These are phyloP conservation scores for Anarrhichthys ocellatus DNA, from an alignment of 2,113 vertebrate genomes.

Conservation along the genomic window DNA sequence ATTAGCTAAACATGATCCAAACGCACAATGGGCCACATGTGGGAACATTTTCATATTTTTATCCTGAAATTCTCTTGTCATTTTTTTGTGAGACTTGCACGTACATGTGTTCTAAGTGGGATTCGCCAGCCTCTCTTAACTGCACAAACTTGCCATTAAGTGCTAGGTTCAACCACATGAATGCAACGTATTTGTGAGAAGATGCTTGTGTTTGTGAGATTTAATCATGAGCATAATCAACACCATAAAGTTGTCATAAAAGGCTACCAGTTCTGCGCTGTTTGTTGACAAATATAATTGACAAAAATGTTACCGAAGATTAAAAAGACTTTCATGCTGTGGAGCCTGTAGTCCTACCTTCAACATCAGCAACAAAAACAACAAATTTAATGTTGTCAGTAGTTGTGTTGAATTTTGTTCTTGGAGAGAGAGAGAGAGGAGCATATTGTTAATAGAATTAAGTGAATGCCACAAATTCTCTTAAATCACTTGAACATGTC, in stretches of 20 bases:
- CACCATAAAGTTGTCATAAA: neutral
- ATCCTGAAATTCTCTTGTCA: too few relatives aligned
- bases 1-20: neutral
- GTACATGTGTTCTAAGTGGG: neutral
- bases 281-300: neutral
- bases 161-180: neutral
- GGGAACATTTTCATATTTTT: neutral
- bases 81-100: neutral
- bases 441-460: too few relatives aligned
- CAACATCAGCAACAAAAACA: neutral
- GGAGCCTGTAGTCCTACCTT: too few relatives aligned
- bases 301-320: neutral
- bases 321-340: too few relatives aligned
- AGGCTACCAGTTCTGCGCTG: neutral
- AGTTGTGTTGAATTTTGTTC: too few relatives aligned
- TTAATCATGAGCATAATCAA: neutral
- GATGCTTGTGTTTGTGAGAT: neutral
- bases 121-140: neutral
- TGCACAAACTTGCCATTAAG: too few relatives aligned
- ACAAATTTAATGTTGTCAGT: too few relatives aligned
- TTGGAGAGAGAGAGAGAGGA: too few relatives aligned
- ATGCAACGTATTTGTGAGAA: neutral
- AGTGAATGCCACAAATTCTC: too few relatives aligned
- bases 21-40: too few relatives aligned
- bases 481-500: too few relatives aligned